Evolutionary conservation across 2,797 vertebrate species (phyloP).

Genomic region (Manis pentadactyla): DNA sequence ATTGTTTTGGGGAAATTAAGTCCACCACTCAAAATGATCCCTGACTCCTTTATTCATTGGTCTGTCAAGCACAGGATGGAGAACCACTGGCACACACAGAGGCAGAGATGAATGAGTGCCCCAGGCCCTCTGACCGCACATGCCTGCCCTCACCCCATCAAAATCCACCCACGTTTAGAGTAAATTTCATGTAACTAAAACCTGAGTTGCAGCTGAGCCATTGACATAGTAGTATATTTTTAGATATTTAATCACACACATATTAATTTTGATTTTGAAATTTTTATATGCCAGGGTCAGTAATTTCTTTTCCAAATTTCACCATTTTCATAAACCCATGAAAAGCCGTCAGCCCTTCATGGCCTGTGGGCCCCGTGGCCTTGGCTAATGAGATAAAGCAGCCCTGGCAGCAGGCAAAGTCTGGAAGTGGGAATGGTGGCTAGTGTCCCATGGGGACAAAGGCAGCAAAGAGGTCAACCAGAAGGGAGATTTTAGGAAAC

Average conservation of each 20-base stretch:
- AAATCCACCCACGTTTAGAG: neutral
- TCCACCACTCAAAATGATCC: neutral
- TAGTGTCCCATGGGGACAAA: neutral
- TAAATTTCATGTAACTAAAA: neutral
- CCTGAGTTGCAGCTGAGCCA: neutral
- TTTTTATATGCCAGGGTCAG: neutral
- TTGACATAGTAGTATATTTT: neutral
- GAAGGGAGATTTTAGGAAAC: neutral
- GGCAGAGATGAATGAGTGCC: neutral
- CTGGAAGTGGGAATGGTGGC: neutral
- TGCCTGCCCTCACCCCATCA: neutral
- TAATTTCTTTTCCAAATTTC: neutral
- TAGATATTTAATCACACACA: neutral
- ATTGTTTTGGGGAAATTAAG: neutral
- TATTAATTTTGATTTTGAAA: slow-evolving; percentile 35
- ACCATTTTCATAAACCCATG: neutral
- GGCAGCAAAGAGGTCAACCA: neutral
- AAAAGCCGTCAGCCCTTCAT: neutral
- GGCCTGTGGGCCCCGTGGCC: neutral
- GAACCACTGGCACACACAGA: fast-evolving
- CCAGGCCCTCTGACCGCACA: neutral
- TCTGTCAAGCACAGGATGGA: neutral
- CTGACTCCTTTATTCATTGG: neutral
- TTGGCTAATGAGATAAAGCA: neutral
- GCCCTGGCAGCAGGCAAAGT: too few relatives aligned